These are phyloP conservation scores for Parauchenoglanis punctatus DNA, from an alignment of 2,797 vertebrate genomes.

Conservation along the genomic window DNA sequence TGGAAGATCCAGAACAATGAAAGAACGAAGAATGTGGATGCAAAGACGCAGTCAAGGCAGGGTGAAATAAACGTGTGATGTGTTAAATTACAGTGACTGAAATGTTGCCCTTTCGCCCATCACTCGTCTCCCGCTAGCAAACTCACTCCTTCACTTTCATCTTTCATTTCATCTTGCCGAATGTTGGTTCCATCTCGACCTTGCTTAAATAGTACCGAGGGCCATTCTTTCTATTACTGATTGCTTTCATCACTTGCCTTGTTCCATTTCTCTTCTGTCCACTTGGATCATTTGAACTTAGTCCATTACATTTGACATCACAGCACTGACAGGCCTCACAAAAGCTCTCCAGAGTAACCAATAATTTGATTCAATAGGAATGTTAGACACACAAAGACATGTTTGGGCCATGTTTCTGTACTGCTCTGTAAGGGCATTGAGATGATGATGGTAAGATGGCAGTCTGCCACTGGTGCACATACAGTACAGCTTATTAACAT, in stretches of 20 bases:
- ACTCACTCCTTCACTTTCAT: slow-evolving; percentile 8
- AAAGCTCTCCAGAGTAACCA: not conserved
- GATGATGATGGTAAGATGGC: slow-evolving; percentile 20
- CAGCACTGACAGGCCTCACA: not conserved
- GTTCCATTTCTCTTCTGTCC: slow-evolving; percentile 23
- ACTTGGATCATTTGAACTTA: slow-evolving; percentile 14
- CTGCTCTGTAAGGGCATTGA: not conserved
- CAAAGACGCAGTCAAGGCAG: slow-evolving; percentile 1
- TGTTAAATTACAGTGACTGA: slow-evolving; percentile 74
- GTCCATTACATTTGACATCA: slow-evolving; percentile 2
- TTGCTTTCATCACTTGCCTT: slow-evolving; percentile 30
- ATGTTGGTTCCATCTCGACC: not conserved
- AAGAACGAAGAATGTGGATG: not conserved
- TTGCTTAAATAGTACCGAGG: slow-evolving; percentile 24
- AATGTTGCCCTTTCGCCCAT: slow-evolving; percentile 71
- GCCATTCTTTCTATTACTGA: slow-evolving; percentile 20
- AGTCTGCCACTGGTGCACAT: not conserved
- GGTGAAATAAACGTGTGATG: slow-evolving; percentile 63
- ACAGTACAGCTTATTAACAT: not conserved
- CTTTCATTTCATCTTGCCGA: slow-evolving; percentile 28
- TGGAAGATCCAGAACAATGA: not conserved
- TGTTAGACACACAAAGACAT: slow-evolving; percentile 7
- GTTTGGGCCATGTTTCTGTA: not conserved
- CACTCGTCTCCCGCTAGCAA: slow-evolving; percentile 58
- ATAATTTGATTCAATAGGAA: not conserved